These are phyloP conservation scores for Diachrysia chrysitis DNA, from an alignment of 2,888 invertebrate species.

Conservation along the genomic window DNA sequence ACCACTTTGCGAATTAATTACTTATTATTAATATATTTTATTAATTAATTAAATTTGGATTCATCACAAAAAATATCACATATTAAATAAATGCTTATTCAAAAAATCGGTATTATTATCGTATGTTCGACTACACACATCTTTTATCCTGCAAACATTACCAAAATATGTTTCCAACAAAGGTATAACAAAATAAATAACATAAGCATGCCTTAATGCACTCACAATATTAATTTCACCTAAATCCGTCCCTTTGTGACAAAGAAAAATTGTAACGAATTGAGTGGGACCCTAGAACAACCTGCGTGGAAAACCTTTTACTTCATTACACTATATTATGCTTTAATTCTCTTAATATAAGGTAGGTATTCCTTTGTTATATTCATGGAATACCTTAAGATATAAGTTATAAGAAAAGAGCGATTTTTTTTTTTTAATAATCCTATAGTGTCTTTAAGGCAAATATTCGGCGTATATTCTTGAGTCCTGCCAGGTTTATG, in stretches of 20 bases:
- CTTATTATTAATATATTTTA: too few species aligned
- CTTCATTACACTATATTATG: slow-evolving; percentile 38
- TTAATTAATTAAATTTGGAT: too few species aligned
- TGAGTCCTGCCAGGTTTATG: too few species aligned
- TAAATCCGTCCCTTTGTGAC: slow-evolving; percentile 85
- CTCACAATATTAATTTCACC: slow-evolving; percentile 82
- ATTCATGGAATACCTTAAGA: slow-evolving; percentile 43
- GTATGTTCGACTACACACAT: neutral
- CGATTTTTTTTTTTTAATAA: too few species aligned
- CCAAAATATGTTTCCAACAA: slow-evolving; percentile 18
- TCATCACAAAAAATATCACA: too few species aligned
- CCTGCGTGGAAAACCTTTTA: slow-evolving; percentile 74
- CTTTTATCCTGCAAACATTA: slow-evolving; percentile 8
- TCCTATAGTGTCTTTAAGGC: too few species aligned
- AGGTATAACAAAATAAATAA: slow-evolving; percentile 50
- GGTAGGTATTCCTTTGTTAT: slow-evolving; percentile 50
- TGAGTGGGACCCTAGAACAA: slow-evolving; percentile 76
- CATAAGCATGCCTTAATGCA: slow-evolving; percentile 75
- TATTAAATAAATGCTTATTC: too few species aligned
- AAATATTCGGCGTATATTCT: too few species aligned
- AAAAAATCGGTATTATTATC: neutral
- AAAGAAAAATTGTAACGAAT: slow-evolving; percentile 88
- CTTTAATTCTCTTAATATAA: slow-evolving; percentile 35
- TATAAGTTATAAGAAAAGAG: slow-evolving; percentile 48
- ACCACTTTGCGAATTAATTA: too few species aligned